phyloP scores from a whole-genome alignment of 1,140 invertebrate species.

The Philaenus spumarius region DNA sequence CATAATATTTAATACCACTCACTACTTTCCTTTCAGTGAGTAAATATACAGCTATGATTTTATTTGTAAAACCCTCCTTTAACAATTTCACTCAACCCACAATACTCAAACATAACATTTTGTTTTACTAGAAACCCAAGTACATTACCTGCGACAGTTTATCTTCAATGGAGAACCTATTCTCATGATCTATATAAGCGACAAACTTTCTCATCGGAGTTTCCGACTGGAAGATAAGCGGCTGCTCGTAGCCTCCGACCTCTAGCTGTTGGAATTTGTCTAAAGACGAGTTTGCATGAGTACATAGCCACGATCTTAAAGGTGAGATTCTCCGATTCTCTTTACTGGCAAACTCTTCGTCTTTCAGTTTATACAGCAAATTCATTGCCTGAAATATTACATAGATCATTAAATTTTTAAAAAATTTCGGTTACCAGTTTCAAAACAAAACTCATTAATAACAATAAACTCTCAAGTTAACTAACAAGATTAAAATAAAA shows the following conservation, averaged over 20 bases:
- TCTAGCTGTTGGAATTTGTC: conserved; percentile 74
- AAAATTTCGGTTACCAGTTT: no score
- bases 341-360: conserved; percentile 60
- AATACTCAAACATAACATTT: no score
- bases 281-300: conserved; percentile 74
- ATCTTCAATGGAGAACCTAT: conserved; percentile 82
- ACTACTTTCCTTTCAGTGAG: no score
- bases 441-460: no score
- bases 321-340: conserved; percentile 77
- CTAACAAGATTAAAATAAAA: no score
- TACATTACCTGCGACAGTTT: conserved; percentile 80
- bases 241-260: conserved; percentile 57
- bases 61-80: no score
- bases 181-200: conserved; percentile 90
- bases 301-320: conserved; percentile 83
- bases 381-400: conserved; percentile 69
- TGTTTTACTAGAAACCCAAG: no score
- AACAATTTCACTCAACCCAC: no score
- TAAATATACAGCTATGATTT: no score
- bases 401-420: no score
- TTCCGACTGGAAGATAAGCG: conserved; percentile 79
- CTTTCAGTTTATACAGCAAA: conserved; percentile 73
- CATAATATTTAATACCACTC: no score
- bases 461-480: no score
- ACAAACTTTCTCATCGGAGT: conserved; percentile 79